phyloP scores from a whole-genome alignment of 2,888 invertebrate species.

The Litoditis marina region DNA sequence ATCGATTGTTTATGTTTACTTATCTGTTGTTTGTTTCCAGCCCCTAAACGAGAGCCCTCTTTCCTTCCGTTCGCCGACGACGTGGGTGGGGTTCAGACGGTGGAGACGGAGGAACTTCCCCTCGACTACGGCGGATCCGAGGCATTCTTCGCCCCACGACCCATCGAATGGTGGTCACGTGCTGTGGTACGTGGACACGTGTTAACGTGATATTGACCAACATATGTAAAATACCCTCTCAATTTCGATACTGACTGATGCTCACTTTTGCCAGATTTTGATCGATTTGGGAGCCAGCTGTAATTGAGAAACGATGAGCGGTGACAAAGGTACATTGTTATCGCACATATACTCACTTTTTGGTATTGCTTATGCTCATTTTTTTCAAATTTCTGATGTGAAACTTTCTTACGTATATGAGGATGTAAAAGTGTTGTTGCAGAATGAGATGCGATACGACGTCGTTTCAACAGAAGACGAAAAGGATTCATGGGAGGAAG shows the following conservation, averaged over 20 bases:
- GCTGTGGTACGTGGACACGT: slow-evolving; percentile 3
- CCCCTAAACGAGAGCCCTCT: slow-evolving; percentile 20
- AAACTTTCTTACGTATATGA: no score
- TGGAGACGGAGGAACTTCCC: slow-evolving; percentile 39
- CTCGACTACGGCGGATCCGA: slow-evolving; percentile 54
- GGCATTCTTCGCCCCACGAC: slow-evolving; percentile 30
- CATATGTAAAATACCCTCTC: no score
- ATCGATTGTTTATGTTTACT: neutral
- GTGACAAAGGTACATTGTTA: no score
- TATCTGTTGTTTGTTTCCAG: slow-evolving; percentile 10
- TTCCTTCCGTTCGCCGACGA: slow-evolving; percentile 22
- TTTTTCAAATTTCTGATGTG: no score
- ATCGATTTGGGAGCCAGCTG: no score
- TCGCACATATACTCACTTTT: no score
- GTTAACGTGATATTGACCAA: no score
- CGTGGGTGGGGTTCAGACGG: slow-evolving; percentile 32
- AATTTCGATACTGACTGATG: no score
- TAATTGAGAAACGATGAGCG: no score
- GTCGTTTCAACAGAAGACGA: slow-evolving; percentile 11
- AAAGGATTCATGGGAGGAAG: slow-evolving; percentile 30
- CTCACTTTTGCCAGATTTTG: no score
- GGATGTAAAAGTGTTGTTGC: neutral
- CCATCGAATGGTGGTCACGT: slow-evolving; percentile 34
- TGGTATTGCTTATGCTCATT: no score
- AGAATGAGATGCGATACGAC: slow-evolving; percentile 26